Base-by-base conservation (phyloP, 2,113 vertebrate species). In the Rhinoderma darwinii region DNA sequence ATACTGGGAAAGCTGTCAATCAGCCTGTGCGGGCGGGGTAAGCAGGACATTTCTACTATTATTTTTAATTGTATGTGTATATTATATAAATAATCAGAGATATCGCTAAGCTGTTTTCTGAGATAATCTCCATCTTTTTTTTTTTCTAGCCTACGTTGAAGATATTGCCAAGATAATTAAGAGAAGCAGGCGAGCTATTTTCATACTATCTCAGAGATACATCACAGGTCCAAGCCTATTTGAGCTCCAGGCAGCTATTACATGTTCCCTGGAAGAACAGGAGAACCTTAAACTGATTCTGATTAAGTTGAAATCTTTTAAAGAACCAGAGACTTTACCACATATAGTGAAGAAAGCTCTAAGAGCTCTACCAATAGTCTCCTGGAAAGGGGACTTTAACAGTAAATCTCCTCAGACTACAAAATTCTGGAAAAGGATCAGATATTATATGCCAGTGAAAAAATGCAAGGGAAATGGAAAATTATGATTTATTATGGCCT, bases 171-270 rank as follows among this genome's bases (percentile, higher is more conserved):
- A 83, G 39, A 89, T 94, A 22, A 93, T 98, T 87, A 94, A 95
- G 89, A 95, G 90, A 84, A 98, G 97, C 78, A 92, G 92, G 50
- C 92, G 96, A 89, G 92, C 93, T 17, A 94, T 98, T 82, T 95
- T 96, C 73, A 88, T 98, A 88, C 90, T 98, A 86, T 97, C 95
- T 44, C 92, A 93, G 44, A 91, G 89, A 12, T 98, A 97, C 2
- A 14, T 98, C 79, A 92, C 82, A 0, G 93, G 93, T 88, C 92
- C 90, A 56, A 91, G 90, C 18, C 84, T 97, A 84, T 98, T 98
- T 90, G 96, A 96, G 70, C 91, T 98, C n/a, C 95, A 97, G 89
- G 95, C 97, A 70, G 96, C 96, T 0, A 90, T 98, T 73, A 95
- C 95, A 88, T 95, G 92, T 51, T 92, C 93, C 0, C 70, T 95